phyloP scores from a whole-genome alignment of 2,113 vertebrate species.

The Leucosticte australis region DNA sequence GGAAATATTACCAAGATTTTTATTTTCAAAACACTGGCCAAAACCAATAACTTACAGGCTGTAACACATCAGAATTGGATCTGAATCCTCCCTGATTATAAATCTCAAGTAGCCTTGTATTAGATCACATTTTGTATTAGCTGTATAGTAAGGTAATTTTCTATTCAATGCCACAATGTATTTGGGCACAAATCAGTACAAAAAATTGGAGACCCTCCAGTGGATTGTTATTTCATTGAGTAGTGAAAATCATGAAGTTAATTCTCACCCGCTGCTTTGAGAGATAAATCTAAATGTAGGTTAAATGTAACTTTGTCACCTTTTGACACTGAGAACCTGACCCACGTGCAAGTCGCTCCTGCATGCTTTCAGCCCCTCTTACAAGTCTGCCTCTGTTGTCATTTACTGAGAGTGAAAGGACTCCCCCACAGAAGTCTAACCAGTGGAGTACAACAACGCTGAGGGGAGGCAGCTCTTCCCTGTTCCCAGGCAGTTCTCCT shows the following conservation, averaged over 20 bases:
- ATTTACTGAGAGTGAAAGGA: neutral
- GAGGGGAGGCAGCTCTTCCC: neutral
- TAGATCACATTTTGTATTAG: neutral
- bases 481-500: neutral
- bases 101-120: neutral
- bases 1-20: neutral
- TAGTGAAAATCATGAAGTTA: neutral
- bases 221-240: neutral
- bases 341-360: neutral
- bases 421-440: neutral
- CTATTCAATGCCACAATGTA: neutral
- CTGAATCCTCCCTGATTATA: neutral
- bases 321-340: neutral
- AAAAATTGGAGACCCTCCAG: neutral
- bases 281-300: neutral
- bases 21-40: neutral
- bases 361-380: neutral
- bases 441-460: accelerated
- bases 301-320: neutral
- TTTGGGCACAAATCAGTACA: neutral
- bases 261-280: neutral
- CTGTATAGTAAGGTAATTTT: neutral
- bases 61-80: neutral
- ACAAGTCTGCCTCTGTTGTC: neutral
- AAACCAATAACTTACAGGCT: neutral